Conservation (phyloP, 1,140 invertebrate species). For the Colletes gigas region DNA sequence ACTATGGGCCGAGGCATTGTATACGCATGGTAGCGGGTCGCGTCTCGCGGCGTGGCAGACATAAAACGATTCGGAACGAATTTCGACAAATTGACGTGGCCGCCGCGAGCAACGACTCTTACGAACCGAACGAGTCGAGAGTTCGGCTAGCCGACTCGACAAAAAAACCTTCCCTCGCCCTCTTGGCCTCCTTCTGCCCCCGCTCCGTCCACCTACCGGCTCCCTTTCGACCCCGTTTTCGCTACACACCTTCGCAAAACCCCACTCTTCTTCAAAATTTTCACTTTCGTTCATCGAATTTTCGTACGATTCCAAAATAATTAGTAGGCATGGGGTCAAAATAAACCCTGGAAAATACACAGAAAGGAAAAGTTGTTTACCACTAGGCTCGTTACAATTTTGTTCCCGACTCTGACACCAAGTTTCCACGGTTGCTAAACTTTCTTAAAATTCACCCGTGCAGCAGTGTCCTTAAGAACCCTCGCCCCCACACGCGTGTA, state of each 20-base stretch:
- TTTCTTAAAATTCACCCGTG: too few species aligned
- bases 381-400: background rate
- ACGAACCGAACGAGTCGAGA: conserved; percentile 35
- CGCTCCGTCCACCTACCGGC: background rate
- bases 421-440: too few species aligned
- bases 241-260: background rate
- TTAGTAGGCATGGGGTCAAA: too few species aligned
- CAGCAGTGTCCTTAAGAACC: too few species aligned
- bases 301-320: too few species aligned
- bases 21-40: conserved; percentile 78
- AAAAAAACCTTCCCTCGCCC: conserved; percentile 65
- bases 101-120: conserved; percentile 66
- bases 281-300: background rate
- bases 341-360: too few species aligned
- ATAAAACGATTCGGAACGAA: conserved; percentile 82
- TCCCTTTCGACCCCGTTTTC: background rate
- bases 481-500: too few species aligned
- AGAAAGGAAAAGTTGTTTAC: too few species aligned
- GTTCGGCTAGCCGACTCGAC: conserved; percentile 31
- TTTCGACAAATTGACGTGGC: conserved; percentile 80
- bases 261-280: conserved; percentile 29
- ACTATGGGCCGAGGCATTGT: conserved; percentile 62
- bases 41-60: conserved; percentile 74
- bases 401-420: background rate
- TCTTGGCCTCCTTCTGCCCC: conserved; percentile 36